Conservation (phyloP, 2,888 invertebrate genomes). For the Chirona hameri region DNA sequence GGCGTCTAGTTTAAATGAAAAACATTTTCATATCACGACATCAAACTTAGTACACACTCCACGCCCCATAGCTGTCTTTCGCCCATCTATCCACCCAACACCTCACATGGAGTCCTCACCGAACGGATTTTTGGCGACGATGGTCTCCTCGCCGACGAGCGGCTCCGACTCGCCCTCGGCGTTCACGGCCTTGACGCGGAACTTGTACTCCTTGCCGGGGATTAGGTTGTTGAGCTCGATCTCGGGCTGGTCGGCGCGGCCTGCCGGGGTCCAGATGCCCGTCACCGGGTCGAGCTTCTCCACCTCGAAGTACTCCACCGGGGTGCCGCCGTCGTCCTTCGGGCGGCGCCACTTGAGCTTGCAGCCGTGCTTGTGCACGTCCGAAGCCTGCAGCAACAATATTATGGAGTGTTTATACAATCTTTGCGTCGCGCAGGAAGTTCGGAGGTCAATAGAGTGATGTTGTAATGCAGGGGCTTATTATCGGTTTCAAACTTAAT, state of each 20-base stretch:
- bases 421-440: too few species aligned
- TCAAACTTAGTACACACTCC: slow-evolving; percentile 53
- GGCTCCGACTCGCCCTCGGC: slow-evolving; percentile 94
- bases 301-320: slow-evolving; percentile 92
- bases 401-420: too few species aligned
- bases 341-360: slow-evolving; percentile 94
- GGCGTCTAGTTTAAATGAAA: too few species aligned
- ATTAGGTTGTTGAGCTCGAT: slow-evolving; percentile 79
- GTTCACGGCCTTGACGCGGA: slow-evolving; percentile 93
- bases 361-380: slow-evolving; percentile 88
- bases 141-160: slow-evolving; percentile 76
- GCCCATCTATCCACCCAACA: slow-evolving; percentile 33
- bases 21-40: slow-evolving; percentile 45
- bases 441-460: too few species aligned
- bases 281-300: slow-evolving; percentile 91
- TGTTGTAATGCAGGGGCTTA: too few species aligned
- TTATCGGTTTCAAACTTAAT: too few species aligned
- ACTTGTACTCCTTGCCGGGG: slow-evolving; percentile 89
- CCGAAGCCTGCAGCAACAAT: slow-evolving; percentile 66
- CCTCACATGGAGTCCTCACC: slow-evolving; percentile 51
- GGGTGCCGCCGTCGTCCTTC: slow-evolving; percentile 88
- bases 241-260: slow-evolving; percentile 63
- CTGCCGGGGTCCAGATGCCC: slow-evolving; percentile 84
- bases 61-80: too few species aligned
- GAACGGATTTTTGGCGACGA: slow-evolving; percentile 95